These are phyloP conservation scores for Turritopsis rubra DNA, from an alignment of 30 jellyfish, hydroid and myxozoan genomes.

Conservation along the genomic window DNA sequence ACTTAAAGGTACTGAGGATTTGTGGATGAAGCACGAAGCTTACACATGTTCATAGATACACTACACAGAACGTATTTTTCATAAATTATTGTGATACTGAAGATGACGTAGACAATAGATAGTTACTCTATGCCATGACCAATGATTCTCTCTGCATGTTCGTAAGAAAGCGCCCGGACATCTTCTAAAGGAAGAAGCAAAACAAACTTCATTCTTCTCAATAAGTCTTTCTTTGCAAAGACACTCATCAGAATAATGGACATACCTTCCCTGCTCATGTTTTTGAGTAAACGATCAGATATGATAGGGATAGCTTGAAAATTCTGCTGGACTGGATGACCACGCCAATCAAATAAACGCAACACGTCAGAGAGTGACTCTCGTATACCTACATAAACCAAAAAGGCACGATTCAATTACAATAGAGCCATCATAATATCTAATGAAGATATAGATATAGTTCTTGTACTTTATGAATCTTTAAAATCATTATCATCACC, in stretches of 20 bases:
- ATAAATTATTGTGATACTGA: not conserved
- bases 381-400: slow-evolving; percentile 2
- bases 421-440: not conserved
- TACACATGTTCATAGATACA: too few species aligned
- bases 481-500: too few species aligned
- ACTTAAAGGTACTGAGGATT: too few species aligned
- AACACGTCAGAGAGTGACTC: slow-evolving; percentile 7
- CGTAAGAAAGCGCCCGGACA: not conserved
- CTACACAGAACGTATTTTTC: not conserved
- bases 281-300: slow-evolving; percentile 20
- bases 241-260: not conserved
- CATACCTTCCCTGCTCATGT: slow-evolving; percentile 23
- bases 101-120: not conserved
- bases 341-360: slow-evolving; percentile 18
- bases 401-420: not conserved
- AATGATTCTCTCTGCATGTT: slow-evolving; percentile 16
- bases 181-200: slow-evolving; percentile 4
- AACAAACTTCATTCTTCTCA: not conserved
- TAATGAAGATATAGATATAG: too few species aligned
- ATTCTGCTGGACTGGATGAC: not conserved
- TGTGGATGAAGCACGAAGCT: too few species aligned
- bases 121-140: slow-evolving; percentile 36
- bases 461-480: too few species aligned
- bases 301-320: slow-evolving; percentile 27
- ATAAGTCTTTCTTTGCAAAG: not conserved